Conservation (phyloP, 2,113 vertebrate genomes). For the Penelope pileata region DNA sequence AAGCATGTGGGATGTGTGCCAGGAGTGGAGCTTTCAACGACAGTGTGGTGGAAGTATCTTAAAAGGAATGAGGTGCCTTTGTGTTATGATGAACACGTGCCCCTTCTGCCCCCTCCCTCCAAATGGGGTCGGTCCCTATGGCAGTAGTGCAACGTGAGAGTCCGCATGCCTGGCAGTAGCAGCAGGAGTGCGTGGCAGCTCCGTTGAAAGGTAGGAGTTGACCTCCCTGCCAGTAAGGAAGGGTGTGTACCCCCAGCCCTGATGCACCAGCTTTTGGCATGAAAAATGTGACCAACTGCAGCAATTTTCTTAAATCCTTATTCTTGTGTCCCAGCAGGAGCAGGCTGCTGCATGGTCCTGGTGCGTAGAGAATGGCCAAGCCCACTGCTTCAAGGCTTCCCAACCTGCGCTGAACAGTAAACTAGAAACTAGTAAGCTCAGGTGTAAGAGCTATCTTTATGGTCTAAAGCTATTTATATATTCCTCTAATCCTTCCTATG, state of each 20-base stretch:
- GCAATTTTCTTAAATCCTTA: background rate
- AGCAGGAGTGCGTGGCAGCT: background rate
- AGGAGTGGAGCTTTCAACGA: background rate
- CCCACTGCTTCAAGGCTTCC: background rate
- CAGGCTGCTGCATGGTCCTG: background rate
- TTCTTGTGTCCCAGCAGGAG: background rate
- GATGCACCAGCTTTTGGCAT: background rate
- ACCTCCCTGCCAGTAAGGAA: background rate
- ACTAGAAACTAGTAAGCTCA: background rate
- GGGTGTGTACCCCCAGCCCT: background rate
- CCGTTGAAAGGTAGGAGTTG: background rate
- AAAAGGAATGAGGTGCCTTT: background rate
- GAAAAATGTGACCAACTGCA: background rate
- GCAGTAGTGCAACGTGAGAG: background rate
- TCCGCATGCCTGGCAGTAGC: background rate
- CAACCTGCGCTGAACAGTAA: background rate
- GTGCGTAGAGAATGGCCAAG: background rate
- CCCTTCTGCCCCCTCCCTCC: background rate
- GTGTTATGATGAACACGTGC: background rate
- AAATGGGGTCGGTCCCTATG: background rate
- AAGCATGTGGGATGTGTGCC: background rate
- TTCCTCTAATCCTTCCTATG: constrained; percentile 20
- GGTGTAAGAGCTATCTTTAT: background rate
- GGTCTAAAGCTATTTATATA: constrained; percentile 11
- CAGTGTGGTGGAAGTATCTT: background rate